Evolutionary conservation across 2,888 invertebrate genomes (phyloP), one percentile per base, ranked within the genome.

Genomic region (Leptopterna dolabrata): DNA sequence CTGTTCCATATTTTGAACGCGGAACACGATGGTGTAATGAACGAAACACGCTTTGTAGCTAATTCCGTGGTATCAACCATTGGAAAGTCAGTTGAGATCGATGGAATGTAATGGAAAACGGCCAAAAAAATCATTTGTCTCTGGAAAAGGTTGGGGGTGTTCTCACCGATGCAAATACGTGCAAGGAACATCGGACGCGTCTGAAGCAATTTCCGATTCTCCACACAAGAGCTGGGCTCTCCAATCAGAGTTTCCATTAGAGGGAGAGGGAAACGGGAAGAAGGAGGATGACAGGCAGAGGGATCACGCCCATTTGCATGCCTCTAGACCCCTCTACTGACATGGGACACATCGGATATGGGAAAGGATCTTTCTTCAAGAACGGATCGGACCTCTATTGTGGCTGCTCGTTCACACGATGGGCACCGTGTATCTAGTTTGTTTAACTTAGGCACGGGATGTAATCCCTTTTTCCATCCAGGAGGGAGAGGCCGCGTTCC

Each of bases 321-420:
- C 78, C 78, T 78, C 41, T 19, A 63, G 45, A 45, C 78, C n/a
- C n/a, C 73, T 41, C 73, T 30, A 16, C 78, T 41, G 45, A 78
- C 78, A 78, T 78, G 86, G 80, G 80, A 78, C 78, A 70, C 76
- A 87, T 88, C 88, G 70, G 87, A 87, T 88, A 83, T 88, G 88
- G 88, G 88, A 88, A 88, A 87, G 43, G 71, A 70, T 81, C 51
- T 76, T 87, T 78, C 80, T 27, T 76, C 80, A 36, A 47, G 41
- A 78, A 78, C 45, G 45, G 45, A 45, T 45, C 78, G 78, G 78
- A 63, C 73, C 36, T 86, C 80, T 87, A 87, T 87, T 87, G 86
- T 87, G 45, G 55, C 80, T 80, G 80, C 78, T 80, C 86, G 86
- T 87, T 87, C 87, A 87, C 87, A 81, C 81, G 87, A 87, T 82